Evolutionary conservation across 2,113 vertebrate genomes (phyloP).

Genomic region (Theristicus caerulescens): DNA sequence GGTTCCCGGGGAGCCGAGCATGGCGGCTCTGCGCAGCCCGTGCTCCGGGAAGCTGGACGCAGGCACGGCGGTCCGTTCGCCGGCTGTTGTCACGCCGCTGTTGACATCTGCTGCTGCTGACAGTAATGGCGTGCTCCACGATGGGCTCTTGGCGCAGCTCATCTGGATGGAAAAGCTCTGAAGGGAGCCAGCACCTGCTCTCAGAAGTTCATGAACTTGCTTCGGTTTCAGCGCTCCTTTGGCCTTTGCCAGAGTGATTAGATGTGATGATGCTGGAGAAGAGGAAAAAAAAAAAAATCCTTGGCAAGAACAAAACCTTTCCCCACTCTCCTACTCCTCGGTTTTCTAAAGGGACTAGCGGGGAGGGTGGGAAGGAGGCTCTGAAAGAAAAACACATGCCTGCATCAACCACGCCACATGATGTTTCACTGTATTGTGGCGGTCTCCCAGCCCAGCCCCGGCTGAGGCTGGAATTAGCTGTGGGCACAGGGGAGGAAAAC

Average conservation of each 20-base stretch:
- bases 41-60: not conserved
- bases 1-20: not conserved
- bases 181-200: not conserved
- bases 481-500: not conserved
- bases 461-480: not conserved
- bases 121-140: not conserved
- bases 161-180: not conserved
- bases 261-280: not conserved
- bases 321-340: not conserved
- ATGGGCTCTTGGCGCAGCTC: not conserved
- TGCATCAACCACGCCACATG: fast-evolving
- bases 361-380: not conserved
- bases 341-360: not conserved
- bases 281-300: no score
- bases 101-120: not conserved
- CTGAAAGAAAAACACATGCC: not conserved
- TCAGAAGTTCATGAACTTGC: not conserved
- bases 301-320: not conserved
- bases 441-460: not conserved
- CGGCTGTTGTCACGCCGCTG: not conserved
- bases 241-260: not conserved
- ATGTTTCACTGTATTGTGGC: not conserved
- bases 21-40: not conserved
- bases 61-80: not conserved
- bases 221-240: not conserved